These are phyloP conservation scores for Brachycybe producta DNA, from an alignment of 2,888 invertebrate species.

Conservation along the genomic window DNA sequence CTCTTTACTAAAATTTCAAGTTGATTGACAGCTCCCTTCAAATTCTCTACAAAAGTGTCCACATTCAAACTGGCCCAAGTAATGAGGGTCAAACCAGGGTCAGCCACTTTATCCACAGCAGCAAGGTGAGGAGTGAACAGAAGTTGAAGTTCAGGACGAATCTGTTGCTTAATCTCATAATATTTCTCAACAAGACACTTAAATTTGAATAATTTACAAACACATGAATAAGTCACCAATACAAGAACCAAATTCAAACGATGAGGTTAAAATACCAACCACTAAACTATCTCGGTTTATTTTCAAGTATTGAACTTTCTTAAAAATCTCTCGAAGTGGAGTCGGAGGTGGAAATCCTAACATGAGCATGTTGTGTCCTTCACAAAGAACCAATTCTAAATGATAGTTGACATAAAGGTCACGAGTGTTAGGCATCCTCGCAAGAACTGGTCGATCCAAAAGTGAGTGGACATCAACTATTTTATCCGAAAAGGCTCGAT, in stretches of 20 bases:
- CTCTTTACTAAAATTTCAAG: constrained; percentile 56
- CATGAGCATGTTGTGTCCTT: constrained; percentile 72
- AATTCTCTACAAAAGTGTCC: constrained; percentile 59
- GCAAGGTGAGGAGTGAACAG: constrained; percentile 77
- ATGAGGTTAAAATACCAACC: constrained; percentile 13
- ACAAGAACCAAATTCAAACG: not conserved
- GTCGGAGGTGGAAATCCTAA: constrained; percentile 60
- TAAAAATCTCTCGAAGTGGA: constrained; percentile 28
- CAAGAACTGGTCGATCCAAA: constrained; percentile 28
- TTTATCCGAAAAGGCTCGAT: constrained; percentile 6
- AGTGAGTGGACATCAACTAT: not conserved
- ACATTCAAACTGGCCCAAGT: constrained; percentile 80
- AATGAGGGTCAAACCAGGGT: constrained; percentile 63
- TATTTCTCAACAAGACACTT: constrained; percentile 37
- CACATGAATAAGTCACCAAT: constrained; percentile 23
- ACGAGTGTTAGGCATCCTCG: constrained; percentile 28
- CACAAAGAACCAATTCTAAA: constrained; percentile 62
- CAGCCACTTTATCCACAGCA: constrained; percentile 63
- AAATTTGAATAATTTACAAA: no score
- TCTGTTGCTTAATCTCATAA: constrained; percentile 30
- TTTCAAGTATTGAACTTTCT: constrained; percentile 21
- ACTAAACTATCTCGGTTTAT: constrained; percentile 21
- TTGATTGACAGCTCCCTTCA: constrained; percentile 60
- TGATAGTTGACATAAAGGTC: constrained; percentile 46
- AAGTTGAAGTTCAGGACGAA: constrained; percentile 70